phyloP scores from a whole-genome alignment of 2,113 vertebrate species.

The Elephantulus edwardii region DNA sequence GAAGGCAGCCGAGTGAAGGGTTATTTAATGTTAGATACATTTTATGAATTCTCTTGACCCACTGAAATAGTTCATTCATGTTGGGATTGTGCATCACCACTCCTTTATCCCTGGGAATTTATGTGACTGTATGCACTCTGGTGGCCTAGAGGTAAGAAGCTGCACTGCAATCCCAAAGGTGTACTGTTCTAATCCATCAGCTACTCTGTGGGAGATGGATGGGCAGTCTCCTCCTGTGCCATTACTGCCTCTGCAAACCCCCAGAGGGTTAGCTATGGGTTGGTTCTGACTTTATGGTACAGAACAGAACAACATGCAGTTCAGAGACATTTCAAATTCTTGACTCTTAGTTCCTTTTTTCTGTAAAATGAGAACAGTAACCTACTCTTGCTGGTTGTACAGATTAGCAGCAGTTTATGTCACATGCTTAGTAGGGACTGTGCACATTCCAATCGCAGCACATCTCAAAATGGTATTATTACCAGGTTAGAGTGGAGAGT shows the following conservation, averaged over 20 bases:
- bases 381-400: not conserved
- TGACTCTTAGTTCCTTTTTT: not conserved
- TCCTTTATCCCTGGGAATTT: not conserved
- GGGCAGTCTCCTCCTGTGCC: too few species aligned
- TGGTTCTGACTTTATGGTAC: too few species aligned
- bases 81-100: not conserved
- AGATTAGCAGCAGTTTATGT: not conserved
- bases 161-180: too few species aligned
- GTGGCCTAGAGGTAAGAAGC: too few species aligned
- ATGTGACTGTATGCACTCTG: too few species aligned
- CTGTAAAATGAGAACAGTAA: not conserved
- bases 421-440: not conserved
- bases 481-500: not conserved
- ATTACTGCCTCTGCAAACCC: too few species aligned
- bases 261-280: too few species aligned
- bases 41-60: not conserved
- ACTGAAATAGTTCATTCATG: not conserved
- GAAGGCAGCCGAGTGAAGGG: not conserved
- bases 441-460: not conserved
- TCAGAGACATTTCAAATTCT: constrained; percentile 3
- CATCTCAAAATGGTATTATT: too few species aligned
- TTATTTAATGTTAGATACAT: not conserved
- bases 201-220: too few species aligned
- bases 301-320: too few species aligned
- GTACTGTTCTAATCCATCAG: too few species aligned